These are phyloP conservation scores for Epinotia ramella DNA, from an alignment of 2,888 invertebrate genomes.

Conservation along the genomic window DNA sequence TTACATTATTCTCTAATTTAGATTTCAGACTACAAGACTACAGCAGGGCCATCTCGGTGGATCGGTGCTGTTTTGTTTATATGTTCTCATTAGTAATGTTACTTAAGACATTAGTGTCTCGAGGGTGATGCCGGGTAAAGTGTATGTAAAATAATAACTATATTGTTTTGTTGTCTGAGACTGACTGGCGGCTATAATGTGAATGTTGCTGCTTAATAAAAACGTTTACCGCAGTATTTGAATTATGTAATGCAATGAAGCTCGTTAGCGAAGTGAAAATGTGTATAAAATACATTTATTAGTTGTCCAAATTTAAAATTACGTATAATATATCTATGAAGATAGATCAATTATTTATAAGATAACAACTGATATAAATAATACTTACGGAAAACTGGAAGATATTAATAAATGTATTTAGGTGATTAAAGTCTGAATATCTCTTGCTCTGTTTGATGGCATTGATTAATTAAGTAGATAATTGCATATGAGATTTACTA, in stretches of 20 bases:
- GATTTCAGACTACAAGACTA: constrained; percentile 84
- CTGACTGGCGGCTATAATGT: constrained; percentile 35
- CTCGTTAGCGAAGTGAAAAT: background rate
- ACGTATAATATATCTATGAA: background rate
- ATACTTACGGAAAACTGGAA: background rate
- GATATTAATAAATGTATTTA: background rate
- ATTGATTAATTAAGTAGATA: background rate
- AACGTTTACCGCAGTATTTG: constrained; percentile 33
- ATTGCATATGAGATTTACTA: no score
- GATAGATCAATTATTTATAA: background rate
- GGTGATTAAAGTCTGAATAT: background rate
- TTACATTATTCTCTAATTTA: constrained; percentile 53
- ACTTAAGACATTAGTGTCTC: constrained; percentile 56
- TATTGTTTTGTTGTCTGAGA: constrained; percentile 53
- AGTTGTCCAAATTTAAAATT: background rate
- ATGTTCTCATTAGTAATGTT: constrained; percentile 67
- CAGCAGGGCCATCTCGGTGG: constrained; percentile 67
- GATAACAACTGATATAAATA: background rate
- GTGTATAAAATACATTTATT: background rate
- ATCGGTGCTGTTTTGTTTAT: constrained; percentile 60
- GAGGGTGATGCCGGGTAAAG: constrained; percentile 54
- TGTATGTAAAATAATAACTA: constrained; percentile 55
- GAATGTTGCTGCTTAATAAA: constrained; percentile 9
- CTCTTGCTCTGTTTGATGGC: background rate
- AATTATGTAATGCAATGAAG: constrained; percentile 5